Base-by-base conservation (phyloP, 2,113 vertebrate genomes). In the Colaptes auratus region DNA sequence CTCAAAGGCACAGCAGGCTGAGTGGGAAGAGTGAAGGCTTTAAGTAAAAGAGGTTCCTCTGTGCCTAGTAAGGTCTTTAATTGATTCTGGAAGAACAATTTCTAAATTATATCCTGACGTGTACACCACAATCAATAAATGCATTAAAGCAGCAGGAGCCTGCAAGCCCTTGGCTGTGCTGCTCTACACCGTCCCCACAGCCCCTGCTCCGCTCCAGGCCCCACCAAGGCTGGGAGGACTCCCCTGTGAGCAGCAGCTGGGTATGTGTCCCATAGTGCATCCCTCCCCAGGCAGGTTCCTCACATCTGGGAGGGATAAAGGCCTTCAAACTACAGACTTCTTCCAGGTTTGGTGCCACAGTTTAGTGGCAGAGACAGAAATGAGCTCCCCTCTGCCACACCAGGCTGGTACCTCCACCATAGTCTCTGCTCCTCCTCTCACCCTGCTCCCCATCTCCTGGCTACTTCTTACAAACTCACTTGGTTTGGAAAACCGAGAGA, bases 11-110 rank as follows among this genome's bases (percentile, higher is more conserved):
- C 39, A 76, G 50, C 52, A 31, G 23, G 23, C 12, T 52, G 23
- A 55, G 33, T 64, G 35, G 55, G 60, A 30, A 74, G 59, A 36
- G 11, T 33, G 35, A 69, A 55, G 60, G 55, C 63, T 94, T 91
- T 83, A 92, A 87, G 64, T 67, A 89, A 58, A 55, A 64, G 48
- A 90, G 31, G 91, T 39, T 46, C 65, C 39, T 74, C 3, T 24
- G 44, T 55, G 80, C 60, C 82, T 61, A 90, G 91, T 82, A 80
- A 93, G 58, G 44, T 30, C 89, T 84, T 91, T 94, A 95, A 96
- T 80, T 96, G 96, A 92, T 95, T 96, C 92, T 74, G 31, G 77
- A 79, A 91, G 92, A 97, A 82, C 15, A 65, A 88, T 94, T 97
- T 93, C 96, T 95, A 90, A 94, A 92, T 96, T 83, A 94, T 84